Evolutionary conservation across 1,140 invertebrate species (phyloP).

Genomic region (Tetramorium simillimum): DNA sequence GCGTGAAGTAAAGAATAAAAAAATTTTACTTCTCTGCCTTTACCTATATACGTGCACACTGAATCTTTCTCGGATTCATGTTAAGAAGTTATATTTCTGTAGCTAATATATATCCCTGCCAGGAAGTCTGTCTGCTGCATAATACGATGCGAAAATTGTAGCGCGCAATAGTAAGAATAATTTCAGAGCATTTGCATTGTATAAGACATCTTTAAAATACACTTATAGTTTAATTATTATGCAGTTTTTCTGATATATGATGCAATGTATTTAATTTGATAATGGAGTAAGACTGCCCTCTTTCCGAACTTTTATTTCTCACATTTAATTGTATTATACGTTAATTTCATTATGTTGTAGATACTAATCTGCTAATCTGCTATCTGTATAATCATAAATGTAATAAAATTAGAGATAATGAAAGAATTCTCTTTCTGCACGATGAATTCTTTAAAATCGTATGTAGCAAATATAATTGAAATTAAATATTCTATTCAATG

Average conservation of each 20-base stretch:
- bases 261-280: slow-evolving; percentile 13
- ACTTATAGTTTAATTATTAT: background rate
- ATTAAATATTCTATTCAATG: background rate
- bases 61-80: slow-evolving; percentile 10
- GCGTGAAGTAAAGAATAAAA: background rate
- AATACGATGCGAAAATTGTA: slow-evolving; percentile 36
- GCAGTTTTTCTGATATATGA: background rate
- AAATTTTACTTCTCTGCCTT: background rate
- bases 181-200: background rate
- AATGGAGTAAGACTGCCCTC: background rate
- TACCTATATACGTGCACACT: background rate
- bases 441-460: background rate
- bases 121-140: slow-evolving; percentile 2
- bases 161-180: slow-evolving; percentile 15
- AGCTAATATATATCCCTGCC: slow-evolving; percentile 14
- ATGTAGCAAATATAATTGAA: background rate
- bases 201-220: background rate
- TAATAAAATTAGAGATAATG: too few relatives aligned
- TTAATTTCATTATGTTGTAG: slow-evolving; percentile 1
- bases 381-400: too few relatives aligned
- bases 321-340: background rate
- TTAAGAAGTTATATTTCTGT: slow-evolving; percentile 27
- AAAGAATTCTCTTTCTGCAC: background rate
- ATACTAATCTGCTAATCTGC: background rate
- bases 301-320: background rate